These are phyloP conservation scores for Seriola quinqueradiata DNA, from an alignment of 2,113 vertebrate genomes.

Conservation along the genomic window DNA sequence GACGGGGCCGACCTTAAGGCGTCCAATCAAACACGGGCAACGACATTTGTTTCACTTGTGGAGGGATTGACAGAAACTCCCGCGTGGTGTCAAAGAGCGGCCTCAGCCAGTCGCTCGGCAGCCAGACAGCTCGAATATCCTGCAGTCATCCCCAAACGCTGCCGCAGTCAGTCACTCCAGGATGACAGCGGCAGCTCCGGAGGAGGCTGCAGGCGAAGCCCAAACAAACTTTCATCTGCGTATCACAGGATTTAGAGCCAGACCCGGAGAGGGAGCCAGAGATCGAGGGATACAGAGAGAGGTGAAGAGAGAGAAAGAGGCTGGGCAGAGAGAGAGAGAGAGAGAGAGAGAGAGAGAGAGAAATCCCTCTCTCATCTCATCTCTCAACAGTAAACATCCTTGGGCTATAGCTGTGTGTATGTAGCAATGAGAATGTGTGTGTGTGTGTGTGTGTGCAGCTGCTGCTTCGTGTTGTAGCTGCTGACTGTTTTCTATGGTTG, in stretches of 20 bases:
- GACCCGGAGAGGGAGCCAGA: constrained; percentile 34
- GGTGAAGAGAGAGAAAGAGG: constrained; percentile 8
- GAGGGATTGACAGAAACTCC: constrained; percentile 34
- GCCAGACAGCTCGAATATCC: constrained; percentile 56
- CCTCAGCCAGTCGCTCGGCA: constrained; percentile 40
- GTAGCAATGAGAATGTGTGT: too few species aligned
- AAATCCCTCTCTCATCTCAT: constrained; percentile 54
- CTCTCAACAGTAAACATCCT: constrained; percentile 58
- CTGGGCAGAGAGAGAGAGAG: not conserved
- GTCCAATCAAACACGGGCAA: constrained; percentile 48
- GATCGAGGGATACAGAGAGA: constrained; percentile 2
- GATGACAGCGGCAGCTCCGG: constrained; percentile 60
- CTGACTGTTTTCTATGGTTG: not conserved
- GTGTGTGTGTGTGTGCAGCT: not conserved
- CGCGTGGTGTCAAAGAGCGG: constrained; percentile 18
- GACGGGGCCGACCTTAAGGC: constrained; percentile 39
- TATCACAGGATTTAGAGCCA: constrained; percentile 63
- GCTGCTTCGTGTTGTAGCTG: not conserved
- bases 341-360: not conserved
- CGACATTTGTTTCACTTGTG: constrained; percentile 59
- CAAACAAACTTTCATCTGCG: constrained; percentile 75
- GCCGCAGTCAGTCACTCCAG: constrained; percentile 54
- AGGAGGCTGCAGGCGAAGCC: constrained; percentile 66
- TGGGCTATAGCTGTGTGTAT: constrained; percentile 36
- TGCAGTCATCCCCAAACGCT: constrained; percentile 31